Percentiles rank a stretch among this genome's conserved stretches.
These are phyloP conservation scores for Tragelaphus imberbis DNA, from an alignment of 2,113 vertebrate species.

Conservation along the genomic window DNA sequence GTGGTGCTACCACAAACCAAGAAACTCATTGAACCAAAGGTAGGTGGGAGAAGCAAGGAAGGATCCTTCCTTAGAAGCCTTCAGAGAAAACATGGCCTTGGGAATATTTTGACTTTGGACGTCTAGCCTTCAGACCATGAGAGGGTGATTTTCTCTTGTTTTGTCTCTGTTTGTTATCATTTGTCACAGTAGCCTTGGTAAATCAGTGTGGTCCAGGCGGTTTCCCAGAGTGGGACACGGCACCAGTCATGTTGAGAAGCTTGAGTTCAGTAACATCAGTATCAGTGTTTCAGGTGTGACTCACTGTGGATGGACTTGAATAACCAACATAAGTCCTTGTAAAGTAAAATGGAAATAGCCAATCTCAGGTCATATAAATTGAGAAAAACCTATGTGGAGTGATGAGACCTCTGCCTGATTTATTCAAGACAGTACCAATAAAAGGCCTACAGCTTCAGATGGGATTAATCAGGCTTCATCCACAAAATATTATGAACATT, in stretches of 20 bases:
- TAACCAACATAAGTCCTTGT: background rate
- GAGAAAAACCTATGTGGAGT: background rate
- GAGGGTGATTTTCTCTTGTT: background rate
- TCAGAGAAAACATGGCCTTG: fast-evolving
- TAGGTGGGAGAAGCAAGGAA: background rate
- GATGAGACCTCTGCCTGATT: background rate
- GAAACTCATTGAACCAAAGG: fast-evolving
- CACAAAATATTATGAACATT: background rate
- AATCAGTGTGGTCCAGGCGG: fast-evolving
- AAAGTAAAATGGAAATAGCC: background rate
- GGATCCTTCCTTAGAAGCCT: fast-evolving
- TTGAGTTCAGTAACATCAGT: background rate
- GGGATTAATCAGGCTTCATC: background rate
- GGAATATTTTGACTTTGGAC: background rate
- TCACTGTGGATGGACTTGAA: background rate
- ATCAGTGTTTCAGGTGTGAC: background rate
- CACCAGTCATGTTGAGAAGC: fast-evolving
- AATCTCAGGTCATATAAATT: background rate
- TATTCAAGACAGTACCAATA: background rate
- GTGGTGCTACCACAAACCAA: fast-evolving
- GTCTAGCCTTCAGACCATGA: background rate
- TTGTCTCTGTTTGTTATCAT: fast-evolving
- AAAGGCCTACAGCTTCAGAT: background rate
- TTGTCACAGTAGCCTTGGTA: background rate
- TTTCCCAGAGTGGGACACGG: background rate